Conservation (phyloP, 2,113 vertebrate genomes). For the Anarrhichthys ocellatus region DNA sequence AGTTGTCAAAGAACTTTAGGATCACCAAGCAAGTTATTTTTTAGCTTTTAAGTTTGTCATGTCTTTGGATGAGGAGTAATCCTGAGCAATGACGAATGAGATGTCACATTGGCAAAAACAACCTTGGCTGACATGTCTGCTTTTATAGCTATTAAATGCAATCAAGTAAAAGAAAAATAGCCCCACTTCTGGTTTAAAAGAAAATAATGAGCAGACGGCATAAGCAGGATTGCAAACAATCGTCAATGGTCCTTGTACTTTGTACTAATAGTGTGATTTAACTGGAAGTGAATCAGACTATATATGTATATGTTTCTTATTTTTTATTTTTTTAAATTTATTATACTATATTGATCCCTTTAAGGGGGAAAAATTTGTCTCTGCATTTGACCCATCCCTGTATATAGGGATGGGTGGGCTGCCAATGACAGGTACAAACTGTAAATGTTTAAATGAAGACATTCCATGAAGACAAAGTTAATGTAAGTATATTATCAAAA, state of each 20-base stretch:
- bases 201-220: conserved; percentile 41
- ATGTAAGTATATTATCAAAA: neutral
- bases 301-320: neutral
- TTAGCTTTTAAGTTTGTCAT: conserved; percentile 22
- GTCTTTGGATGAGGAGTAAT: conserved; percentile 34
- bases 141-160: conserved; percentile 31
- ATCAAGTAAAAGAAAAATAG: conserved; percentile 29
- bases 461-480: neutral
- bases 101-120: conserved; percentile 36
- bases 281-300: conserved; percentile 1
- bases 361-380: too few species aligned
- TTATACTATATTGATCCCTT: too few species aligned
- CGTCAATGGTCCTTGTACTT: neutral
- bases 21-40: conserved; percentile 36
- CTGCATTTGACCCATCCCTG: too few species aligned
- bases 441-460: neutral
- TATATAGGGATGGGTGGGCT: too few species aligned
- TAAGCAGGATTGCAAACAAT: conserved; percentile 18
- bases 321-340: too few species aligned
- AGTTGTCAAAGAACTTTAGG: conserved; percentile 39
- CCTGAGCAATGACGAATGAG: conserved; percentile 31
- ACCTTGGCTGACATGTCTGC: conserved; percentile 7
- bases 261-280: conserved; percentile 31
- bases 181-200: conserved; percentile 24
- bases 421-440: too few species aligned